Conservation (phyloP, 2,888 invertebrate genomes). For the Crematogaster levior region DNA sequence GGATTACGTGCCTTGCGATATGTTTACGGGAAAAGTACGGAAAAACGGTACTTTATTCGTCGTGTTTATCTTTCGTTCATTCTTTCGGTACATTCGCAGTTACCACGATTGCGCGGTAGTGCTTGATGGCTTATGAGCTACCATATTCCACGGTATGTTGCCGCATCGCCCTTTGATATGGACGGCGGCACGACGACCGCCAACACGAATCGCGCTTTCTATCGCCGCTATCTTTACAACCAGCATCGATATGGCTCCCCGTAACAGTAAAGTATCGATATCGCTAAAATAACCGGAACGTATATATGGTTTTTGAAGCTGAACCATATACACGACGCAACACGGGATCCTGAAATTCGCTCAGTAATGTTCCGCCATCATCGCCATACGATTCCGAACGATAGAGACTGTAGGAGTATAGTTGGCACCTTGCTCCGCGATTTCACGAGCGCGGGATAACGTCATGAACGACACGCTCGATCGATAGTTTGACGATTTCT, state of each 20-base stretch:
- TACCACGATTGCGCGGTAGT: conserved; percentile 11
- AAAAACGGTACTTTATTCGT: background rate
- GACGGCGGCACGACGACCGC: background rate
- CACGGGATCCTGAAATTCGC: conserved; percentile 31
- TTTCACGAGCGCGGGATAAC: conserved; percentile 13
- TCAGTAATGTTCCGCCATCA: background rate
- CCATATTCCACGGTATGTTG: conserved; percentile 33
- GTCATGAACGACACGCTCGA: background rate
- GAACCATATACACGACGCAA: background rate
- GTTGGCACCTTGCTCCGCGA: conserved; percentile 22
- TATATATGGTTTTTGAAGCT: conserved; percentile 18
- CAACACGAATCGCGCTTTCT: conserved; percentile 13
- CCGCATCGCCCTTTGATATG: conserved; percentile 46
- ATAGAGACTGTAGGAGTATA: background rate
- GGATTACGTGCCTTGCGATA: background rate
- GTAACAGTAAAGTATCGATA: conserved; percentile 53
- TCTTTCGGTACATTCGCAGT: conserved; percentile 6
- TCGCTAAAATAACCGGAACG: conserved; percentile 48
- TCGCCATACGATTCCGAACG: conserved; percentile 1
- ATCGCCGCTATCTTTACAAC: conserved; percentile 42
- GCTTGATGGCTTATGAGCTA: conserved; percentile 24
- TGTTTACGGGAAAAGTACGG: background rate
- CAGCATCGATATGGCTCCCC: background rate
- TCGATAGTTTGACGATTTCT: conserved; percentile 8
- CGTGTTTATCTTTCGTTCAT: conserved; percentile 17